Evolutionary conservation across 1,140 invertebrate genomes (phyloP), one percentile per base, ranked within the genome.

Genomic region (Hyphantria cunea): DNA sequence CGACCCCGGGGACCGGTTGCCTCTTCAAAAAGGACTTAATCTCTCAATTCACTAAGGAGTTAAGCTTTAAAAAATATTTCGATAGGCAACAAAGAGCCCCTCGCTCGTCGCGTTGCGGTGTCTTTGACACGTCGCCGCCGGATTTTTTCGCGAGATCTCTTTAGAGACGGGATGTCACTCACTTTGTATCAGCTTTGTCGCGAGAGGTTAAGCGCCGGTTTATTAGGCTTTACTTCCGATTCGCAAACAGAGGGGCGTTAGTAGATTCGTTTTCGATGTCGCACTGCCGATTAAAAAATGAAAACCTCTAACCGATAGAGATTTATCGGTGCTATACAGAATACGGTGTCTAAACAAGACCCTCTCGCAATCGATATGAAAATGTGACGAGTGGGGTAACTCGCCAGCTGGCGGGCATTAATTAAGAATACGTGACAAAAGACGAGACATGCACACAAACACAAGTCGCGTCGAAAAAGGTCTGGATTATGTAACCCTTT

Each of bases 341-440:
- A 67, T 56, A 48, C 63, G 61, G 52, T 66, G 66, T 71, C 33
- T 48, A 58, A 33, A 68, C 69, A 69, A 71, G 72, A 66, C 76
- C 72, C 80, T 76, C 74, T 80, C 72, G 76, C 78, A 83, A 84
- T 88, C 85, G 75, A 88, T 87, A 86, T 82, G 81, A 84, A 84
- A 86, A 86, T 86, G 78, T 83, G 82, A 86, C 76, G 80, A 86
- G 77, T 78, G 84, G 83, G 83, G 82, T 82, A 72, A 76, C 80
- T 72, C 74, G 75, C 78, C 82, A 83, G 79, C 79, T 80, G 75
- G 73, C 81, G 80, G 82, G 70, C 76, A 79, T 91, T 91, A 91
- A 91, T 91, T 91, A 91, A 91, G 90, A 91, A 90, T 90, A 91
- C 88, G 90, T 91, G 90, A 91, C 90, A 91, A 91, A 91, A 91